Percentiles rank a stretch among this genome's conserved stretches.
Evolutionary conservation across 1,140 invertebrate species (phyloP).

Genomic region (Neotoxoptera formosana): DNA sequence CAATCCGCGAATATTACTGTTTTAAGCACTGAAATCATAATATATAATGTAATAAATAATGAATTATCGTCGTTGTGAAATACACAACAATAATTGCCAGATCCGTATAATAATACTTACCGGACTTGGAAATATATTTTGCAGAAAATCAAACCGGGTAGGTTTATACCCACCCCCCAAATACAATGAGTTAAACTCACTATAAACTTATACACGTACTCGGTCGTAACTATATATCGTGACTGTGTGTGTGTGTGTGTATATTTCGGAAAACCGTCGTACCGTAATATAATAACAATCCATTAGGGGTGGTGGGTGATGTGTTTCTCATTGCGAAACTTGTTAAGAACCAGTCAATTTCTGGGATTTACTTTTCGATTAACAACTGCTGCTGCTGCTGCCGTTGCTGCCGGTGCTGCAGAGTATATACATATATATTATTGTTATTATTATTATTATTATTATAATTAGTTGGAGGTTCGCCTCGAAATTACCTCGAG

Average conservation of each 20-base stretch:
- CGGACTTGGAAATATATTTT: background rate
- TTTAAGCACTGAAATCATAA: background rate
- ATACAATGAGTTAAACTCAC: background rate
- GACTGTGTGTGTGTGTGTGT: no score
- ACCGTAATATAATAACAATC: slow-evolving; percentile 6
- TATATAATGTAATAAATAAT: no score
- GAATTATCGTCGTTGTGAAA: background rate
- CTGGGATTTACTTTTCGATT: background rate
- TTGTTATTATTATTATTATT: background rate
- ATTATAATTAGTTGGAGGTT: slow-evolving; percentile 23
- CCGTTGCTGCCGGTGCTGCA: background rate
- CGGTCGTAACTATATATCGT: background rate
- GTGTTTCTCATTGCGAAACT: background rate
- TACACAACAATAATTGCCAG: background rate
- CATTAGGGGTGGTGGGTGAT: background rate
- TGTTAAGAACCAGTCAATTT: slow-evolving; percentile 21
- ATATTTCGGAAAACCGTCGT: background rate
- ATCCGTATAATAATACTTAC: no score
- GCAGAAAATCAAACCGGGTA: background rate
- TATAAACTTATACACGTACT: no score
- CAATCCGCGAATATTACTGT: background rate
- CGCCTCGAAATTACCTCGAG: background rate
- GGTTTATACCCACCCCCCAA: background rate
- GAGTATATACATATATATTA: background rate
- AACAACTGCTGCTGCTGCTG: background rate